These are phyloP conservation scores for Himalopsyche anomala DNA, from an alignment of 2,888 invertebrate genomes.

Conservation along the genomic window DNA sequence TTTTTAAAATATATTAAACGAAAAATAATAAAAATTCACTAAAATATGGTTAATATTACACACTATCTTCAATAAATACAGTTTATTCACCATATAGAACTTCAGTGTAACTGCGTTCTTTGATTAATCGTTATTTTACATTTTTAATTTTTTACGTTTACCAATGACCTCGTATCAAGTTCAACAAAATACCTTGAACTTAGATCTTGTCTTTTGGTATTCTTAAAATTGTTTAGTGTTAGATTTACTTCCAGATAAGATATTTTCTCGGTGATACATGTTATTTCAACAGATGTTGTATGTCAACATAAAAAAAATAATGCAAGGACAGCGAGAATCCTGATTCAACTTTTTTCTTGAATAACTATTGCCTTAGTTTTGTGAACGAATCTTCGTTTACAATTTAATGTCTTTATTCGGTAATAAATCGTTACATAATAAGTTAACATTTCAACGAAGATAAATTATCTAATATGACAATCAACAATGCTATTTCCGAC, in stretches of 20 bases:
- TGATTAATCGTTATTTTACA: neutral
- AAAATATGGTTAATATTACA: too few species aligned
- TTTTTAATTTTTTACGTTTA: neutral
- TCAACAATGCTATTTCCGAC: constrained; percentile 1
- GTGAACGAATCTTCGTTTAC: neutral
- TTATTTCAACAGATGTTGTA: neutral
- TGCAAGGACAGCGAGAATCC: constrained; percentile 13
- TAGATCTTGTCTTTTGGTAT: constrained; percentile 8
- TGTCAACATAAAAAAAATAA: constrained; percentile 22
- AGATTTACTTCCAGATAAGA: constrained; percentile 11
- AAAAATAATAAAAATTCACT: too few species aligned
- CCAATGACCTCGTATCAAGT: neutral
- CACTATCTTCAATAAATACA: too few species aligned
- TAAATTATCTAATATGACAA: constrained; percentile 29
- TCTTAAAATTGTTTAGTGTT: neutral
- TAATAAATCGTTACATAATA: constrained; percentile 16
- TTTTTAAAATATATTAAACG: neutral
- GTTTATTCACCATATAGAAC: too few species aligned
- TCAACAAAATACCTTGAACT: constrained; percentile 31
- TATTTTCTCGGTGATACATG: constrained; percentile 28
- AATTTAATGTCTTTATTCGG: neutral
- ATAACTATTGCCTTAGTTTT: neutral
- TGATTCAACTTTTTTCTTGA: neutral
- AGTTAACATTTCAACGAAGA: neutral
- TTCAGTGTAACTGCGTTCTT: too few species aligned